Evolutionary conservation across 2,113 vertebrate genomes (phyloP).

Genomic region (Ursus arctos): DNA sequence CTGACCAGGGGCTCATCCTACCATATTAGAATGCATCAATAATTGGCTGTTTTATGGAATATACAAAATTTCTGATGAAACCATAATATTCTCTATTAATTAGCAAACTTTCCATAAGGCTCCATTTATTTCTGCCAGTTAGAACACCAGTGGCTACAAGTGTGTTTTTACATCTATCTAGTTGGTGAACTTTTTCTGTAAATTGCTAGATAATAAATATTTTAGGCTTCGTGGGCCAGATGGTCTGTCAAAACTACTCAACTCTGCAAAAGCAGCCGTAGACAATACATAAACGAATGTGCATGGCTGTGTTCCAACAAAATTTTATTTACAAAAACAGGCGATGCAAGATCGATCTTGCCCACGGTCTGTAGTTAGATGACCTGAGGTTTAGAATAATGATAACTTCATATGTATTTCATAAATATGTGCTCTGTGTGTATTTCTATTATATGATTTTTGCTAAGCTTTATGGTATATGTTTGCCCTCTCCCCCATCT

Average conservation of each 20-base stretch:
- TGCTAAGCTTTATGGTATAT: not conserved
- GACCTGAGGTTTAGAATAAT: not conserved
- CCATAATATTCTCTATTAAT: constrained; percentile 27
- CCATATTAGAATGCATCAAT: not conserved
- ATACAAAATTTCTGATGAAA: not conserved
- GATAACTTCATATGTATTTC: not conserved
- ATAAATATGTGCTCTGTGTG: not conserved
- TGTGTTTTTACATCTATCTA: not conserved
- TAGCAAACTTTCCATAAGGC: not conserved
- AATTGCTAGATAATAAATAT: constrained; percentile 38
- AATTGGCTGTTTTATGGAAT: not conserved
- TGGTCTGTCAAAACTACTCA: constrained; percentile 10
- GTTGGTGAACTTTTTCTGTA: not conserved
- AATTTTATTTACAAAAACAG: constrained; percentile 30
- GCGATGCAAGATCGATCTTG: not conserved
- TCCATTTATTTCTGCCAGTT: constrained; percentile 7
- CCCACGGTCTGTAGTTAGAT: not conserved
- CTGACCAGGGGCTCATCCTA: not conserved
- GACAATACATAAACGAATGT: not conserved
- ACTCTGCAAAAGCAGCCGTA: not conserved
- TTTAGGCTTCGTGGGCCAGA: constrained; percentile 43
- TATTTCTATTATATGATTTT: not conserved
- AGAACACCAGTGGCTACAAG: not conserved
- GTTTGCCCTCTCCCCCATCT: not conserved
- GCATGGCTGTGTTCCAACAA: not conserved